Base-by-base conservation (phyloP, 2,113 vertebrate genomes). In the Antechinus flavipes region DNA sequence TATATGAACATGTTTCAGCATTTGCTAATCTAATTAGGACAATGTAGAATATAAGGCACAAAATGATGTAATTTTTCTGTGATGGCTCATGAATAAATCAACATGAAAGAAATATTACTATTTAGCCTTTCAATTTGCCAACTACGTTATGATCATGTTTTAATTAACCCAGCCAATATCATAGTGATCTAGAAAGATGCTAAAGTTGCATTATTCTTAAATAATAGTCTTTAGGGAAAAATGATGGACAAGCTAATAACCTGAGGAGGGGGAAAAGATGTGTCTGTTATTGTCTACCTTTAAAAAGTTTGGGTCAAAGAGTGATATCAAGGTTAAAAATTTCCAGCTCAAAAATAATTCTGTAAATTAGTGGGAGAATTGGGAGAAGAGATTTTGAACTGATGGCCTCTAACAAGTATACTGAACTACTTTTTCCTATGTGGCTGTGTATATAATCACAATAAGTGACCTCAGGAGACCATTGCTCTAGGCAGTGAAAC, bases 161-260 rank as follows among this genome's bases (percentile, higher is more conserved):
- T 96, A 98, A 97, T 97, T 96, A 97, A 97, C 91, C 55, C 68
- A 95, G 53, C 35, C 52, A 92, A 46, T 47, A 96, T 46, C 90
- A 96, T 94, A 92, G 90, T 94, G 61, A 26, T 42, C 9, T 49
- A 90, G 46, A 90, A 52, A 90, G 27, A 53, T 95, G 84, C 68
- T 84, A 97, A 68, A 93, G 54, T 92, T 93, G 54, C 96, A 92
- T 90, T 96, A 93, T 94, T 68, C 92, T 24, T 58, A 50, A 84
- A 97, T 90, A 95, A 94, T 6, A 94, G 26, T 56, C 52, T 91
- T 54, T 49, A 92, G 84, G 54, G 58, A 89, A 93, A 94, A 90
- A 26, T 46, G 2, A 91, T 46, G 50, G 90, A 27, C 93, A 91
- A 97, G 58, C 30, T 91, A 90, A 93, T 94, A 94, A 35, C 42